These are phyloP conservation scores for Chironomus striatipennis DNA, from an alignment of 1,140 invertebrate genomes.

Conservation along the genomic window DNA sequence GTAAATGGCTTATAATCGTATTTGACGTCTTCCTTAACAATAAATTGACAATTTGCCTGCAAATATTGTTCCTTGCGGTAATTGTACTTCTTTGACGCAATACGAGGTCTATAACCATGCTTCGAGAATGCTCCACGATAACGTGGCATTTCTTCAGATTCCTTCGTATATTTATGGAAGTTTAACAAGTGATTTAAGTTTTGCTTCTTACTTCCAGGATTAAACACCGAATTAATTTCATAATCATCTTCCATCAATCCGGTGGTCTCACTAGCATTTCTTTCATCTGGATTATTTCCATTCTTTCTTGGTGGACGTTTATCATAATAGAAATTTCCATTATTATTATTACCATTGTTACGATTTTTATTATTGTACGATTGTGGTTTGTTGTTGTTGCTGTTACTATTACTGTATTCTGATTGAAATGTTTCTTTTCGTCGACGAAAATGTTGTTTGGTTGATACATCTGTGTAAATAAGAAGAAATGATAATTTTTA, in stretches of 20 bases:
- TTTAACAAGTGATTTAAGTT: slow-evolving; percentile 89
- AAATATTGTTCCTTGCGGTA: slow-evolving; percentile 91
- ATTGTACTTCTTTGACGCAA: slow-evolving; percentile 49
- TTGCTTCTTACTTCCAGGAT: slow-evolving; percentile 79
- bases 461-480: neutral
- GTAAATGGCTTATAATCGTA: slow-evolving; percentile 62
- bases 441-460: slow-evolving; percentile 2
- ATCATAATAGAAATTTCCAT: neutral
- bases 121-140: slow-evolving; percentile 32
- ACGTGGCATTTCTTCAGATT: slow-evolving; percentile 31
- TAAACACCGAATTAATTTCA: slow-evolving; percentile 72
- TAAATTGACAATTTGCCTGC: slow-evolving; percentile 93
- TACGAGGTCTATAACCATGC: slow-evolving; percentile 41
- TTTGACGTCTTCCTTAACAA: slow-evolving; percentile 62
- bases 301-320: neutral
- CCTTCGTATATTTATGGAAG: slow-evolving; percentile 63
- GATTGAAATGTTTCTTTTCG: slow-evolving; percentile 16
- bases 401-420: neutral
- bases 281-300: neutral
- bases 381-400: neutral
- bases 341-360: neutral
- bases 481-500: neutral
- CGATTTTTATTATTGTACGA: neutral
- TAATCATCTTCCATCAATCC: slow-evolving; percentile 40
- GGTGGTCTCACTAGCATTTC: neutral